A percentile compares a stretch with the other conserved stretches of the same genome.
Conservation (phyloP, 2,113 vertebrate genomes). For the Bos javanicus region DNA sequence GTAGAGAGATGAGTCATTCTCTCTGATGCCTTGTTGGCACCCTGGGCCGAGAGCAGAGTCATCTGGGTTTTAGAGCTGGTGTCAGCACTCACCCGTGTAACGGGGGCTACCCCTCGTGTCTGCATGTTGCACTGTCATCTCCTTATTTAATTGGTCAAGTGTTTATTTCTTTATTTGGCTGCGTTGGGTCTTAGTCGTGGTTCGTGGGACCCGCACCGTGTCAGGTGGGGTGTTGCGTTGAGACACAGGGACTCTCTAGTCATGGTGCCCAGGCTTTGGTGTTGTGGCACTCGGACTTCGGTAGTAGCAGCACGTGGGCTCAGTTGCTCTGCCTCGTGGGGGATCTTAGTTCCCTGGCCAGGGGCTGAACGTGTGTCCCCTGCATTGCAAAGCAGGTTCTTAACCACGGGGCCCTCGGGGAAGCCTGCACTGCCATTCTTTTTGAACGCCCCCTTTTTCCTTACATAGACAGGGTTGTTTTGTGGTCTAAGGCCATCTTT, state of each 20-base stretch:
- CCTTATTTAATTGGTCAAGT: neutral
- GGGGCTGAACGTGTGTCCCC: neutral
- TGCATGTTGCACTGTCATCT: fast-evolving
- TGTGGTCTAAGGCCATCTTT: neutral
- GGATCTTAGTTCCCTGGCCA: neutral
- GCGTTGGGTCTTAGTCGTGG: neutral
- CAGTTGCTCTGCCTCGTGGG: neutral
- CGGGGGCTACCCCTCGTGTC: fast-evolving
- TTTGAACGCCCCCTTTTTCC: neutral
- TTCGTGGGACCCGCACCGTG: fast-evolving
- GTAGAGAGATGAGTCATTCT: fast-evolving
- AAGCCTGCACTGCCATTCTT: neutral
- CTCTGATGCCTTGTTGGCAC: neutral
- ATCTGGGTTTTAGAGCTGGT: neutral
- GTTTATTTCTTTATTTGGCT: neutral
- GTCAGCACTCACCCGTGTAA: neutral
- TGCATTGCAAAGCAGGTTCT: neutral
- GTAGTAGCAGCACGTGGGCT: neutral
- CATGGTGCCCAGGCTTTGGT: fast-evolving
- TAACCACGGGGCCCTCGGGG: fast-evolving
- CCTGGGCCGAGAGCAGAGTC: neutral
- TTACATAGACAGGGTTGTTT: neutral
- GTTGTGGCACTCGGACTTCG: fast-evolving
- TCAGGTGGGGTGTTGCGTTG: neutral
- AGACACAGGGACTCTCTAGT: neutral